phyloP scores from a whole-genome alignment of 2,797 vertebrate species.

The Falco concolor region DNA sequence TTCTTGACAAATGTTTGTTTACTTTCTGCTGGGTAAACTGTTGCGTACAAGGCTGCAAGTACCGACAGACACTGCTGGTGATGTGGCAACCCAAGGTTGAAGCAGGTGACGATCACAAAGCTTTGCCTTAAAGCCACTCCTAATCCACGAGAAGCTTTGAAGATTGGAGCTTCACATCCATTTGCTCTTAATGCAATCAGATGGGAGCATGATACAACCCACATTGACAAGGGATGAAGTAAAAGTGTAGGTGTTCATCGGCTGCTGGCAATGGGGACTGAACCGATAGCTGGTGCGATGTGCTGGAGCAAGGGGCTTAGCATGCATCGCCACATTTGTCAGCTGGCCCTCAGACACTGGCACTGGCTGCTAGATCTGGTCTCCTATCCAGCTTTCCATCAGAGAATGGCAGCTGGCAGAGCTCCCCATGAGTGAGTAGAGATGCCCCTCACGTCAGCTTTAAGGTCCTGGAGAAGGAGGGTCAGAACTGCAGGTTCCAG shows the following conservation, averaged over 20 bases:
- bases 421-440: background rate
- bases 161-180: background rate
- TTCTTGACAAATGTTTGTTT: background rate
- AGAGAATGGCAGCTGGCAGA: background rate
- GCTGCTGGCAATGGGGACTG: background rate
- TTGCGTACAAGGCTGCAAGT: background rate
- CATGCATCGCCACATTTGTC: background rate
- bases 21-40: background rate
- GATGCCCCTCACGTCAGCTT: background rate
- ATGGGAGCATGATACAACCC: background rate
- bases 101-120: background rate
- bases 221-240: background rate
- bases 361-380: background rate
- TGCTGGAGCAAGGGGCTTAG: background rate
- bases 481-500: background rate
- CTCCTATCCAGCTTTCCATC: background rate
- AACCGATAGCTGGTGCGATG: fast-evolving
- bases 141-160: background rate
- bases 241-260: background rate
- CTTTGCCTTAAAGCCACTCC: background rate
- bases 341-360: background rate
- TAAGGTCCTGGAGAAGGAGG: background rate
- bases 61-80: background rate
- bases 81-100: background rate
- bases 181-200: background rate